Conservation (phyloP, 30 jellyfish, hydroid and myxozoan genomes). For the Aurelia sp. region DNA sequence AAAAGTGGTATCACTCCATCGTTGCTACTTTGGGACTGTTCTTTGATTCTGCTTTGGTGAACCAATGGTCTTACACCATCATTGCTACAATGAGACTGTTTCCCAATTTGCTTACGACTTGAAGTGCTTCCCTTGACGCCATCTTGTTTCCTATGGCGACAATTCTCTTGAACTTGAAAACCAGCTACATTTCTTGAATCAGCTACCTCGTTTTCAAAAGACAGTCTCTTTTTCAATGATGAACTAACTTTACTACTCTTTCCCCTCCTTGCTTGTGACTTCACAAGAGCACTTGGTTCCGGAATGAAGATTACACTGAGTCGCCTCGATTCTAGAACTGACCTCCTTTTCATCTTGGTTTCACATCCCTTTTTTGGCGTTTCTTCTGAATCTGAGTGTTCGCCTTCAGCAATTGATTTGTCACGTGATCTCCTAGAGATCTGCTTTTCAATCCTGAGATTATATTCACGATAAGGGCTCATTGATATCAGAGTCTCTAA, state of each 20-base stretch:
- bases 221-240: conserved; percentile 33
- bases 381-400: conserved; percentile 30
- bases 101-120: background rate
- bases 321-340: background rate
- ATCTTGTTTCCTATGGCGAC: conserved; percentile 1
- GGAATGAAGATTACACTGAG: conserved; percentile 34
- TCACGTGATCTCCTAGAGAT: conserved; percentile 9
- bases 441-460: conserved; percentile 12
- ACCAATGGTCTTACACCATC: no score
- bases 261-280: background rate
- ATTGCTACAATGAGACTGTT: background rate
- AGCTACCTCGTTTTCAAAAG: conserved; percentile 29
- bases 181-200: background rate
- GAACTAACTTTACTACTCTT: conserved; percentile 7
- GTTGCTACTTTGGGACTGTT: no score
- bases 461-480: conserved; percentile 59
- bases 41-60: no score
- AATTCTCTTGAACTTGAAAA: background rate
- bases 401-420: conserved; percentile 5
- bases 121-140: background rate
- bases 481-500: conserved; percentile 57
- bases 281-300: conserved; percentile 1
- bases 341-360: background rate
- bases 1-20: no score
- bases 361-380: conserved; percentile 33